phyloP scores from a whole-genome alignment of 2,797 vertebrate genomes.

The Onychomys arenicola region DNA sequence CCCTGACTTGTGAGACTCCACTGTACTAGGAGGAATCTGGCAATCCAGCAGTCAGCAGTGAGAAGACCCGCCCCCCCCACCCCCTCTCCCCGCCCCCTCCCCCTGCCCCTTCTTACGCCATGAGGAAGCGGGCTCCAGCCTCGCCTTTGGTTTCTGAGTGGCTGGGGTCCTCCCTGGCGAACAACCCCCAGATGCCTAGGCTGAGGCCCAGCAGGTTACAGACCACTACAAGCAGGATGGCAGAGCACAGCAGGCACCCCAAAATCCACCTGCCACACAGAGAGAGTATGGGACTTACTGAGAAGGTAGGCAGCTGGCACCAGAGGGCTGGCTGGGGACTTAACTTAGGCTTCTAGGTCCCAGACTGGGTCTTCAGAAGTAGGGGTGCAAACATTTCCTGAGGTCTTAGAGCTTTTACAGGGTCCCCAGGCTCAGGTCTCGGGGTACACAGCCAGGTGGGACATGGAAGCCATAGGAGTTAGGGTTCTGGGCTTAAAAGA shows the following conservation, averaged over 20 bases:
- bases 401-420: neutral
- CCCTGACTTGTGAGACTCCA: neutral
- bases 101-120: conserved; percentile 86
- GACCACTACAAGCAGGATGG: conserved; percentile 87
- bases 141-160: conserved; percentile 84
- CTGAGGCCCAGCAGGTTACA: conserved; percentile 87
- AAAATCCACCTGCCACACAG: conserved; percentile 87
- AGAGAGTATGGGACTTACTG: neutral
- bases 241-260: conserved; percentile 86
- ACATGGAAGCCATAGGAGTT: neutral
- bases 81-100: neutral
- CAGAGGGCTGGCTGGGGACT: neutral
- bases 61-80: neutral
- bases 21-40: neutral
- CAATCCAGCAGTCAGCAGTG: neutral
- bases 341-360: neutral
- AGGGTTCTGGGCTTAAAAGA: neutral
- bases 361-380: neutral
- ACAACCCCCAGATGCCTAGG: conserved; percentile 87
- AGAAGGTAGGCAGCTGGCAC: neutral
- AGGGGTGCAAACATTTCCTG: neutral
- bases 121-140: conserved; percentile 87
- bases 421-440: neutral
- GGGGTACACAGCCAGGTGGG: too few species aligned
- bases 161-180: conserved; percentile 82